These are phyloP conservation scores for Laupala kohalensis DNA, from an alignment of 1,140 invertebrate species.

Conservation along the genomic window DNA sequence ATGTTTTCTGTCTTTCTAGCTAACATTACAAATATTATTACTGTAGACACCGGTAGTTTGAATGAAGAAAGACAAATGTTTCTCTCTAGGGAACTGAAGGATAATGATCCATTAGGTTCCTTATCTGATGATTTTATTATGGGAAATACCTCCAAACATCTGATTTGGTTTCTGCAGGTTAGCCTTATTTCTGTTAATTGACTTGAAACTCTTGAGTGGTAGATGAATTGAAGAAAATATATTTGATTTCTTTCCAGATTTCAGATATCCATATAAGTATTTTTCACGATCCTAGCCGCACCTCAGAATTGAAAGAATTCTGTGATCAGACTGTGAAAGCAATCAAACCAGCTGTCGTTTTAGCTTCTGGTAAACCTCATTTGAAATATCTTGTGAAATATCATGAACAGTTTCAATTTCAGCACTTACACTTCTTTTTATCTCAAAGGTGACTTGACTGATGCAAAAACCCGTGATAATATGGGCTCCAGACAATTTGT, in stretches of 20 bases:
- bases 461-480: conserved; percentile 67
- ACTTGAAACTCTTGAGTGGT: too few species aligned
- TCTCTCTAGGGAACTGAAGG: neutral
- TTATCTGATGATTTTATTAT: neutral
- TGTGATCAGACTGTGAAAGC: conserved; percentile 57
- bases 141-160: conserved; percentile 1
- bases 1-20: conserved; percentile 7
- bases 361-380: conserved; percentile 53
- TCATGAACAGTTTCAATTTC: neutral
- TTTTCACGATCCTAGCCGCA: conserved; percentile 60
- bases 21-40: conserved; percentile 8
- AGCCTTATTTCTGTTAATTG: neutral
- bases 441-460: conserved; percentile 65
- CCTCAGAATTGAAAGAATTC: conserved; percentile 66
- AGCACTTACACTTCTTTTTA: conserved; percentile 10
- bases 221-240: neutral
- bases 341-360: conserved; percentile 66
- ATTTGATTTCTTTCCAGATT: conserved; percentile 44
- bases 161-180: conserved; percentile 12
- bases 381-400: neutral
- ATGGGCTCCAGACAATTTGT: conserved; percentile 70
- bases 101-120: neutral
- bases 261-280: conserved; percentile 83
- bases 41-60: neutral
- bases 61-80: neutral